A percentile compares a stretch with the other conserved stretches of the same genome.
Evolutionary conservation across 1,140 invertebrate species (phyloP).

Genomic region (Papilio glaucus): DNA sequence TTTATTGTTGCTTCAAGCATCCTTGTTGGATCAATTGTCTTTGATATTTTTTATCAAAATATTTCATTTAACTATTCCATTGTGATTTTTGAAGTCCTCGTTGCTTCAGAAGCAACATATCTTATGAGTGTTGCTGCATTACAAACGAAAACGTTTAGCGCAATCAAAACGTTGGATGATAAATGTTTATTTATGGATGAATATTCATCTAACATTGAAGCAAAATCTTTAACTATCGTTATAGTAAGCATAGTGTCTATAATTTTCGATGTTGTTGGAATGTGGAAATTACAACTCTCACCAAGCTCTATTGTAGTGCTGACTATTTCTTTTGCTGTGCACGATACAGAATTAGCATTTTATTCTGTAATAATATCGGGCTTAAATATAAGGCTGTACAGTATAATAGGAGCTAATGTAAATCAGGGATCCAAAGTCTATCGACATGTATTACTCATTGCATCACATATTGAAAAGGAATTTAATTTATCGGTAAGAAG

Average conservation of each 20-base stretch:
- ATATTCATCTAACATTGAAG: constrained; percentile 38
- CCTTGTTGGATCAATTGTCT: background rate
- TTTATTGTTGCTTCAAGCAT: constrained; percentile 9
- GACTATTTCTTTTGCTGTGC: constrained; percentile 49
- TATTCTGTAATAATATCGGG: constrained; percentile 49
- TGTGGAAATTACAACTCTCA: constrained; percentile 39
- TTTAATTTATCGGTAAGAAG: constrained; percentile 52
- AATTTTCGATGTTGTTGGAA: constrained; percentile 47
- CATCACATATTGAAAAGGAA: constrained; percentile 54
- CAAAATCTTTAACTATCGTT: constrained; percentile 17
- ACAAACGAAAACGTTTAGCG: constrained; percentile 38
- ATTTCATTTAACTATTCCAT: constrained; percentile 24
- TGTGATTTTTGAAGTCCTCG: constrained; percentile 41
- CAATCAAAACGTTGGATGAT: constrained; percentile 49
- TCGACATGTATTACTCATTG: constrained; percentile 50
- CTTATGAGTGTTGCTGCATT: constrained; percentile 37
- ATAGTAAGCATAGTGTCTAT: constrained; percentile 42
- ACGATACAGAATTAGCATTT: constrained; percentile 58
- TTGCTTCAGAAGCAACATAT: constrained; percentile 44
- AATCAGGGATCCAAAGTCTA: constrained; percentile 51
- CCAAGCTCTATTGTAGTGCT: constrained; percentile 43
- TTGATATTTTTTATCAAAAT: constrained; percentile 14
- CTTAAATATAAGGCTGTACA: constrained; percentile 54
- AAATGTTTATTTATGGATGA: constrained; percentile 50
- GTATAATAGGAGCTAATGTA: constrained; percentile 35